These are phyloP conservation scores for Mystacides longicornis DNA, from an alignment of 2,888 invertebrate genomes.

Conservation along the genomic window DNA sequence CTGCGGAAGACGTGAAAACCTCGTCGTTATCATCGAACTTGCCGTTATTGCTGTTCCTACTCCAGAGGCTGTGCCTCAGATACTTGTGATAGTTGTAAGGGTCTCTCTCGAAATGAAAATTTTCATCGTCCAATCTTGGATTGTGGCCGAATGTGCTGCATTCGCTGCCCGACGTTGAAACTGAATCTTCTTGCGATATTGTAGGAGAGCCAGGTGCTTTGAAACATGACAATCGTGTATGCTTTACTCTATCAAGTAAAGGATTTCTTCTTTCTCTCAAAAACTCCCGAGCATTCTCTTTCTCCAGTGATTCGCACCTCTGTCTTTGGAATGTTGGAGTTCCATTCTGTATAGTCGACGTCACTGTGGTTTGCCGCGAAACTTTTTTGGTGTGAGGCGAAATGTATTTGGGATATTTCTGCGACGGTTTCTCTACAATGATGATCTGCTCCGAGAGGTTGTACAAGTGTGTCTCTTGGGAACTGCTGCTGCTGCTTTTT, in stretches of 20 bases:
- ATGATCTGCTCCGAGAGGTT: slow-evolving; percentile 56
- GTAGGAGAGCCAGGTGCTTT: slow-evolving; percentile 51
- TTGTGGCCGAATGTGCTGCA: slow-evolving; percentile 43
- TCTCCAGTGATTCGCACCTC: slow-evolving; percentile 47
- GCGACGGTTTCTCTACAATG: slow-evolving; percentile 51
- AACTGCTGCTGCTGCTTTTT: slow-evolving; percentile 53
- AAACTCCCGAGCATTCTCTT: slow-evolving; percentile 49
- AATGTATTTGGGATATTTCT: slow-evolving; percentile 40
- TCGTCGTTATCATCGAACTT: slow-evolving; percentile 36
- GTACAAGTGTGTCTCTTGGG: slow-evolving; percentile 60
- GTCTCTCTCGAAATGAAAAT: slow-evolving; percentile 37
- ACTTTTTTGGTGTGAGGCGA: slow-evolving; percentile 42
- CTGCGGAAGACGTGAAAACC: slow-evolving; percentile 34
- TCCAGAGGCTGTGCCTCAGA: slow-evolving; percentile 48
- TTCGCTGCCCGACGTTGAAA: slow-evolving; percentile 47
- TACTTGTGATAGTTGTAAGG: slow-evolving; percentile 40
- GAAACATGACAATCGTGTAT: slow-evolving; percentile 62
- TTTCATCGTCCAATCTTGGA: slow-evolving; percentile 40
- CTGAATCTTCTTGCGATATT: slow-evolving; percentile 44
- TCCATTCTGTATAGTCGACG: slow-evolving; percentile 40
- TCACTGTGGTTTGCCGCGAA: slow-evolving; percentile 41
- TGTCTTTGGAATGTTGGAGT: slow-evolving; percentile 41
- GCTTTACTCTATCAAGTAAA: slow-evolving; percentile 62
- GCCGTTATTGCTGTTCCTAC: slow-evolving; percentile 33
- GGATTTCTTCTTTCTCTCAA: slow-evolving; percentile 61